Evolutionary conservation across 1,140 invertebrate species (phyloP).

Genomic region (Theocolax elegans): DNA sequence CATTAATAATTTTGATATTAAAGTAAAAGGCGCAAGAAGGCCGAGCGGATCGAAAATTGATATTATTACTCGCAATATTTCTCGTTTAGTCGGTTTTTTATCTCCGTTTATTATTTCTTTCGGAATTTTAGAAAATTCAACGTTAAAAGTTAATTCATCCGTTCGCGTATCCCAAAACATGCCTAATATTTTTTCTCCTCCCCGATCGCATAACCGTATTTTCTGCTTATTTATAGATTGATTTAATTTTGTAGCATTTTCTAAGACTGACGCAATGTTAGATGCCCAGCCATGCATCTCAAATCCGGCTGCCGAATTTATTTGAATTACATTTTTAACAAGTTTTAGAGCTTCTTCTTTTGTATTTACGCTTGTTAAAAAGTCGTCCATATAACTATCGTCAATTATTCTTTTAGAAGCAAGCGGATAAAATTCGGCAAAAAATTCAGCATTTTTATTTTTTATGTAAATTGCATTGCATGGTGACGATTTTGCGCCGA

Average conservation of each 20-base stretch:
- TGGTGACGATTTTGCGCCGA: conserved; percentile 47
- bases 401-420: conserved; percentile 49
- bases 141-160: conserved; percentile 27
- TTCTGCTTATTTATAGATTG: neutral
- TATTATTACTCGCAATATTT: too few relatives aligned
- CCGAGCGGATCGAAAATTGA: conserved; percentile 58
- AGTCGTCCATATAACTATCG: conserved; percentile 57
- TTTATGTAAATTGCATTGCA: conserved; percentile 51
- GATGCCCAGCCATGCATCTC: conserved; percentile 27
- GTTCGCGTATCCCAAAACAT: conserved; percentile 26
- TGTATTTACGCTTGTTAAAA: conserved; percentile 46
- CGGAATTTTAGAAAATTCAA: neutral
- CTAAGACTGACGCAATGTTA: neutral
- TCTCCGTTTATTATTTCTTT: neutral
- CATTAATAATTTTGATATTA: conserved; percentile 52
- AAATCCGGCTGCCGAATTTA: conserved; percentile 40
- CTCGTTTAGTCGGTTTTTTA: conserved; percentile 40
- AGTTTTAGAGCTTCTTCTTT: conserved; percentile 42
- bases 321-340: conserved; percentile 43
- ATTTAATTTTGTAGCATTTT: neutral
- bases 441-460: conserved; percentile 52
- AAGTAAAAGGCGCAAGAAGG: conserved; percentile 48
- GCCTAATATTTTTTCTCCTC: conserved; percentile 26
- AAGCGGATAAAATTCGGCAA: conserved; percentile 36
- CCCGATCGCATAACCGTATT: neutral